Conservation (phyloP, 2,797 vertebrate species). For the Epinephelus malabaricus region DNA sequence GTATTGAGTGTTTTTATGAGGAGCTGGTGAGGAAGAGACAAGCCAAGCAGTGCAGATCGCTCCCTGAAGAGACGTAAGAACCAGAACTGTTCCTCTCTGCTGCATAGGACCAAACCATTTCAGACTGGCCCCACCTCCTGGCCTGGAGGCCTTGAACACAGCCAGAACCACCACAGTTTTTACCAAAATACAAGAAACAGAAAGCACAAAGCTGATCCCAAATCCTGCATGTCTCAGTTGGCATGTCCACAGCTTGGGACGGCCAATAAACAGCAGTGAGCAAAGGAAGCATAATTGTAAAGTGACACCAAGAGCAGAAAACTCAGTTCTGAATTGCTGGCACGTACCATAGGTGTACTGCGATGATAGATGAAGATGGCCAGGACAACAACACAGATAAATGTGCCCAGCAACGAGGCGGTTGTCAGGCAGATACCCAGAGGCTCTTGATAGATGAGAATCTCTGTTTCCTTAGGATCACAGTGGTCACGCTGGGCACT, state of each 20-base stretch:
- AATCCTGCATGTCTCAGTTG: conserved; percentile 52
- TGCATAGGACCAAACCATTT: conserved; percentile 78
- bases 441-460: background rate
- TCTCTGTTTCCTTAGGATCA: too few species aligned
- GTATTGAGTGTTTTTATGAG: conserved; percentile 77
- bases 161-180: conserved; percentile 66
- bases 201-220: conserved; percentile 65
- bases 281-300: conserved; percentile 69
- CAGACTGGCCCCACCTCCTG: conserved; percentile 44
- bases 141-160: conserved; percentile 14
- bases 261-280: conserved; percentile 64
- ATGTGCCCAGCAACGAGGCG: conserved; percentile 54
- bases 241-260: conserved; percentile 51
- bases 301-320: conserved; percentile 68
- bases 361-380: conserved; percentile 59
- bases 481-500: too few species aligned
- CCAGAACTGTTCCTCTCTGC: conserved; percentile 78
- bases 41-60: conserved; percentile 33
- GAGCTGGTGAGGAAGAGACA: conserved; percentile 63
- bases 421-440: conserved; percentile 68
- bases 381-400: conserved; percentile 52
- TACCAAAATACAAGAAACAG: conserved; percentile 54
- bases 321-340: conserved; percentile 77
- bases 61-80: conserved; percentile 66
- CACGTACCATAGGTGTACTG: conserved; percentile 67